A percentile compares a stretch with the other conserved stretches of the same genome.
Evolutionary conservation across 35 echinoderm and acorn worm species (phyloP).

Genomic region (Nesometra sesokonis): DNA sequence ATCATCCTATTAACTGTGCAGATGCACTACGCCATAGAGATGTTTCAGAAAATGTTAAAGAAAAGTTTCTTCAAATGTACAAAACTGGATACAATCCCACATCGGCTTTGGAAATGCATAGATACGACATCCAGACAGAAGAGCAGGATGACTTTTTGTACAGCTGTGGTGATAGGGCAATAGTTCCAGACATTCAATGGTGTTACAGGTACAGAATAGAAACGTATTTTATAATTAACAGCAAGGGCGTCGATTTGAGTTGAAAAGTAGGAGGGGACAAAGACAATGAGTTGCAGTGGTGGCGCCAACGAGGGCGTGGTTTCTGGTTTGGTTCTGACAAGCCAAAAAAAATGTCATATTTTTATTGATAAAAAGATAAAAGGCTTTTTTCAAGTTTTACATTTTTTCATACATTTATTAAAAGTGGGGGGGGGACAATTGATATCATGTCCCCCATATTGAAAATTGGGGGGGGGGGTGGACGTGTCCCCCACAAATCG

Average conservation of each 20-base stretch:
- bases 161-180: slow-evolving; percentile 12
- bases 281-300: no score
- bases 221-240: neutral
- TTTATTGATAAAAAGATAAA: neutral
- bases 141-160: slow-evolving; percentile 22
- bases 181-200: slow-evolving; percentile 41
- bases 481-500: no score
- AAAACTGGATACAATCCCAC: slow-evolving; percentile 26
- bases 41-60: slow-evolving; percentile 8
- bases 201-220: slow-evolving; percentile 36
- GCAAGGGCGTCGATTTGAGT: no score
- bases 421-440: no score
- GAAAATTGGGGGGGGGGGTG: neutral
- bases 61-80: slow-evolving; percentile 26
- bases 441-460: no score
- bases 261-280: no score
- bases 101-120: slow-evolving; percentile 22
- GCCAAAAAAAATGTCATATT: no score
- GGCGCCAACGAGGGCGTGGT: no score
- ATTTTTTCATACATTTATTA: no score
- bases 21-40: slow-evolving; percentile 17
- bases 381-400: no score
- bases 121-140: slow-evolving; percentile 30
- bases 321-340: no score
- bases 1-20: slow-evolving; percentile 32